These are phyloP conservation scores for Melinopterus prodromus DNA, from an alignment of 2,888 invertebrate species.

Conservation along the genomic window DNA sequence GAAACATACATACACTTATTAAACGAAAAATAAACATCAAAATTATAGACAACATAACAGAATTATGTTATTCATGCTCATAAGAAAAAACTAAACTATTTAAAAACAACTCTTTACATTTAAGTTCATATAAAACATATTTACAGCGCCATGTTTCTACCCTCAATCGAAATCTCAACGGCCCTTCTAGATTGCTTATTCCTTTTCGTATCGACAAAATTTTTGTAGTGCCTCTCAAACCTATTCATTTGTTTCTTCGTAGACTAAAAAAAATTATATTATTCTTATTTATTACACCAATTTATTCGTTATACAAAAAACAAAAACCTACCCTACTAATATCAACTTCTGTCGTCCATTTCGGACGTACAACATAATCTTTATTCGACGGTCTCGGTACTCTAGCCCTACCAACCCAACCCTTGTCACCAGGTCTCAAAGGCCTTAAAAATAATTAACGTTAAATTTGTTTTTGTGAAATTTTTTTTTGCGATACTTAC, in stretches of 20 bases:
- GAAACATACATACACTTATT: neutral
- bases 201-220: slow-evolving; percentile 86
- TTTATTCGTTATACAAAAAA: neutral
- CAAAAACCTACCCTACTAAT: slow-evolving; percentile 73
- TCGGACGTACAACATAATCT: slow-evolving; percentile 95
- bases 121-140: slow-evolving; percentile 28
- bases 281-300: neutral
- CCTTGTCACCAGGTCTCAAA: slow-evolving; percentile 91
- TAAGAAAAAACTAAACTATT: neutral
- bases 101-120: slow-evolving; percentile 20
- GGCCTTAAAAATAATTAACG: slow-evolving; percentile 61
- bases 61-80: neutral
- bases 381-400: slow-evolving; percentile 95
- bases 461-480: neutral
- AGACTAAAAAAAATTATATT: slow-evolving; percentile 60
- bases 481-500: slow-evolving; percentile 52
- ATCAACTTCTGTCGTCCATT: slow-evolving; percentile 88
- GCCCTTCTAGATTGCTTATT: slow-evolving; percentile 82
- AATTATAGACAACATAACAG: neutral
- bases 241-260: slow-evolving; percentile 86
- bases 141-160: slow-evolving; percentile 93
- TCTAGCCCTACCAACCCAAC: slow-evolving; percentile 93
- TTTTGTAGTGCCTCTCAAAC: slow-evolving; percentile 92
- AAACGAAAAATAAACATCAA: neutral
- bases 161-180: slow-evolving; percentile 95